Percentiles rank a stretch among this genome's conserved stretches.
phyloP scores from a whole-genome alignment of 2,888 invertebrate species.

The Ernsta delagoae region DNA sequence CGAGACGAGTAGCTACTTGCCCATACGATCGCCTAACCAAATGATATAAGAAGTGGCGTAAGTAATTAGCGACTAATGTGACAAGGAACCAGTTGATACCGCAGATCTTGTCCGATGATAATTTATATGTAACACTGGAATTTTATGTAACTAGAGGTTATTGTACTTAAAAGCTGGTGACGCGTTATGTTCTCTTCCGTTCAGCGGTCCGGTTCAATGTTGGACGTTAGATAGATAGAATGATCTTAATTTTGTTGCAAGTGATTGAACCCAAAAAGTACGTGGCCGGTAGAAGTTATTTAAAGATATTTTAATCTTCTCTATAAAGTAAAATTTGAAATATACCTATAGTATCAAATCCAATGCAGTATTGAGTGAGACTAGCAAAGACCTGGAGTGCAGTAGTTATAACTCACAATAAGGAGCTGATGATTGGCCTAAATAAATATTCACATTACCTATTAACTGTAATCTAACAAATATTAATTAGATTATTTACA shows the following conservation, averaged over 20 bases:
- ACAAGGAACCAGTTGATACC: conserved; percentile 40
- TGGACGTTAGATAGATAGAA: neutral
- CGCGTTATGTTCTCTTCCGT: conserved; percentile 45
- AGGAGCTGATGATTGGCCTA: neutral
- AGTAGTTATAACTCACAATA: too few species aligned
- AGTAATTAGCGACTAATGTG: conserved; percentile 44
- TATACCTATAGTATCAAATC: neutral
- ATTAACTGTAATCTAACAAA: too few species aligned
- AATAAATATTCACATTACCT: neutral
- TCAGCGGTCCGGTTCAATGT: neutral
- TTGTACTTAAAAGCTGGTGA: conserved; percentile 28
- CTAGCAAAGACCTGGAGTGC: neutral
- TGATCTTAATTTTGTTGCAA: neutral
- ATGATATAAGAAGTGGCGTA: conserved; percentile 42
- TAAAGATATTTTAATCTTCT: neutral
- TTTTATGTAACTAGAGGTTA: conserved; percentile 34
- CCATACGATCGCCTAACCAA: conserved; percentile 29
- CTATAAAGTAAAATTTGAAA: neutral
- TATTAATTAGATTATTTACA: too few species aligned
- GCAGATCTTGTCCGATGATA: conserved; percentile 25
- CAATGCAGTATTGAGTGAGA: neutral
- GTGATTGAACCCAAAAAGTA: neutral
- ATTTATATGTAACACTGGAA: conserved; percentile 34
- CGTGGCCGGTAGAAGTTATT: too few species aligned
- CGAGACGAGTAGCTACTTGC: conserved; percentile 33